phyloP scores from a whole-genome alignment of 2,113 vertebrate species.

The Polyodon spathula region DNA sequence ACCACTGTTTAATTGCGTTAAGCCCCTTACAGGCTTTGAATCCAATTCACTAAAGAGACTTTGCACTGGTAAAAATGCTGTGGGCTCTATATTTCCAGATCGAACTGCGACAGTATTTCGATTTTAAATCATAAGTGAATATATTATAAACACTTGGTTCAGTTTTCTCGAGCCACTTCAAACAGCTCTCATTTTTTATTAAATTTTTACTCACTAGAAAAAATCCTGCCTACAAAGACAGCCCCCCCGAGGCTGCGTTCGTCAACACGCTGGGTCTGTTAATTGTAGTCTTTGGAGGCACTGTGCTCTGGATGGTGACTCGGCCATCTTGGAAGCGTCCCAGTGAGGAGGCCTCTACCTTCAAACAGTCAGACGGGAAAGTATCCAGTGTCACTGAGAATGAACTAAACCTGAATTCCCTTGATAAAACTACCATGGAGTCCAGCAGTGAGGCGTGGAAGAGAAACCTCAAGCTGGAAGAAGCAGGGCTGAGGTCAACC shows the following conservation, averaged over 20 bases:
- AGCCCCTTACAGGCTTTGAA: no score
- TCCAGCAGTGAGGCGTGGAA: slow-evolving; percentile 54
- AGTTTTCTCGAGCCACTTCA: no score
- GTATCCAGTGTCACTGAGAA: slow-evolving; percentile 36
- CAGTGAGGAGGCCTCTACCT: slow-evolving; percentile 41
- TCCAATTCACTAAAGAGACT: no score
- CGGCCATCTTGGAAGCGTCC: slow-evolving; percentile 83
- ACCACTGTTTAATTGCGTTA: no score
- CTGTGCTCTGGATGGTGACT: slow-evolving; percentile 81
- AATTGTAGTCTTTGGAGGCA: slow-evolving; percentile 65
- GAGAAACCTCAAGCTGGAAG: slow-evolving; percentile 60
- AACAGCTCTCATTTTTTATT: neutral
- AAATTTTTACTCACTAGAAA: slow-evolving; percentile 28
- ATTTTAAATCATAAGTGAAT: neutral
- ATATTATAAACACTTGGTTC: no score
- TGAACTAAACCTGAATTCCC: slow-evolving; percentile 33
- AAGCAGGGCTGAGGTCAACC: slow-evolving; percentile 55
- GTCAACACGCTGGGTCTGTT: slow-evolving; percentile 78
- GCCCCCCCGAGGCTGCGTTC: slow-evolving; percentile 75
- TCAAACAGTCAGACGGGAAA: slow-evolving; percentile 31
- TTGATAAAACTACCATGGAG: slow-evolving; percentile 46
- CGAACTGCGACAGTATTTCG: no score
- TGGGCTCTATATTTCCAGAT: no score
- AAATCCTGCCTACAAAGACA: slow-evolving; percentile 57
- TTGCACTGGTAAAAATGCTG: no score